Conservation (phyloP, 2,113 vertebrate species). For the Cardinalis cardinalis region DNA sequence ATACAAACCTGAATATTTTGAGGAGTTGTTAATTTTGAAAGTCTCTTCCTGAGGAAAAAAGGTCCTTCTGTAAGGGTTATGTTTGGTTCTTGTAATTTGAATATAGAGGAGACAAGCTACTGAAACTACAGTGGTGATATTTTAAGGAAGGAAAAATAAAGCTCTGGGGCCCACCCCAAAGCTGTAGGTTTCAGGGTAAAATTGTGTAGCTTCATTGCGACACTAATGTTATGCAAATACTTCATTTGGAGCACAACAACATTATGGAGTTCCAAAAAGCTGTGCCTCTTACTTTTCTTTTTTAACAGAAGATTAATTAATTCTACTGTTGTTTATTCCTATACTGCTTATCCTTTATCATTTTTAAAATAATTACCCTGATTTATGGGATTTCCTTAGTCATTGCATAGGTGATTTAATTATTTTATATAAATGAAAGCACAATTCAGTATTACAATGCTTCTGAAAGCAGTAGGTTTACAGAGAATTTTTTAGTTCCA, state of each 20-base stretch:
- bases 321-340: background rate
- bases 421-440: background rate
- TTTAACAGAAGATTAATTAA: background rate
- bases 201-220: background rate
- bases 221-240: background rate
- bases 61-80: background rate
- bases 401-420: background rate
- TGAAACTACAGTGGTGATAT: slow-evolving; percentile 22
- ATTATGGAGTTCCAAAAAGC: background rate
- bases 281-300: background rate
- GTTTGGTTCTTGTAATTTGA: slow-evolving; percentile 26
- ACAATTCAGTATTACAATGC: background rate
- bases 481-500: background rate
- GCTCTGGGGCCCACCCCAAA: background rate
- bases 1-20: background rate
- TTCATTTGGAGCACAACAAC: background rate
- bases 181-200: slow-evolving; percentile 15
- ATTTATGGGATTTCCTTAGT: background rate
- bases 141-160: slow-evolving; percentile 57
- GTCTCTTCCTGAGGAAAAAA: background rate
- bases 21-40: background rate
- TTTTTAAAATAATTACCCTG: background rate
- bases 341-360: background rate
- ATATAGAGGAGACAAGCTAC: slow-evolving; percentile 39
- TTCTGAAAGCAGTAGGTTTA: background rate